phyloP scores from a whole-genome alignment of 2,888 invertebrate species.

The Machimus rusticus region DNA sequence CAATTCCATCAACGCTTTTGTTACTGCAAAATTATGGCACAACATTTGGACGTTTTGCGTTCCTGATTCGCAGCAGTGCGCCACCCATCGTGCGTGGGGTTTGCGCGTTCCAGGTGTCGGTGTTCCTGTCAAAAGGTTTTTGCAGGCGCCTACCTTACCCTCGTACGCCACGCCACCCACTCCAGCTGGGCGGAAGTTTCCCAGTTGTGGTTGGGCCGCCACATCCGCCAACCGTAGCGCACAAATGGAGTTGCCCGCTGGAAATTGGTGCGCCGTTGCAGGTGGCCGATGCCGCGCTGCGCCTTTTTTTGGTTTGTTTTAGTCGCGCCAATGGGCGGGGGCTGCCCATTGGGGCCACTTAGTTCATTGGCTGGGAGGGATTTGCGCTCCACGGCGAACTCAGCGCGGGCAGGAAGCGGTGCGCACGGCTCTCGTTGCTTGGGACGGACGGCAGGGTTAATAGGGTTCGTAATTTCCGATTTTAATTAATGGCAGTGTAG shows the following conservation, averaged over 20 bases:
- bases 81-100: neutral
- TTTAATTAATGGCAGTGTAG: neutral
- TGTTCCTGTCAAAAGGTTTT: slow-evolving; percentile 1
- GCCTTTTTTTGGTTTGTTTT: neutral
- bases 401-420: neutral
- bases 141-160: neutral
- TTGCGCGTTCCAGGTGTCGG: neutral
- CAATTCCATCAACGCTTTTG: neutral
- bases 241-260: slow-evolving; percentile 6
- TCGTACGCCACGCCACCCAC: neutral
- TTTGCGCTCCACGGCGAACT: neutral
- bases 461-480: neutral
- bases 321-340: neutral
- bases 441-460: neutral
- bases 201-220: neutral
- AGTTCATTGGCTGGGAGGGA: neutral
- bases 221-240: slow-evolving; percentile 1
- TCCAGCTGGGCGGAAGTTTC: neutral
- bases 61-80: neutral
- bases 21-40: slow-evolving; percentile 30
- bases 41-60: slow-evolving; percentile 24
- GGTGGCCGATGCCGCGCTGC: neutral
- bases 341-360: neutral
- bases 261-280: slow-evolving; percentile 16
- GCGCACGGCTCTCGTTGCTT: neutral